phyloP scores from a whole-genome alignment of 2,888 invertebrate genomes.

The Chydorus sphaericus region DNA sequence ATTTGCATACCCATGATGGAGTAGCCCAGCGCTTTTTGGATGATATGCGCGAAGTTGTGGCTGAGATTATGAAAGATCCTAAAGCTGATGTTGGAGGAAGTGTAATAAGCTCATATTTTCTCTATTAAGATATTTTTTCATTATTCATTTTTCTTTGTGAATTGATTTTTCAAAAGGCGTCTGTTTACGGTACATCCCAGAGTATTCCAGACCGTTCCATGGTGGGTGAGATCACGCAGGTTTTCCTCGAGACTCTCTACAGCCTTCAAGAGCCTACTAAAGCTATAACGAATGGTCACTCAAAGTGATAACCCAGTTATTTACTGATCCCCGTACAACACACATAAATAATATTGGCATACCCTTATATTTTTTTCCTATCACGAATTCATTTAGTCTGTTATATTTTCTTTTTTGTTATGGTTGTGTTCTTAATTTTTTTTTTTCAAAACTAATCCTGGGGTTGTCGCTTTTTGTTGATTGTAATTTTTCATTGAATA shows the following conservation, averaged over 20 bases:
- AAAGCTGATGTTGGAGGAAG: slow-evolving; percentile 52
- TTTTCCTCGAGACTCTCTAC: slow-evolving; percentile 79
- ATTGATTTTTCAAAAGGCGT: slow-evolving; percentile 45
- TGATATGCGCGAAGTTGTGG: slow-evolving; percentile 50
- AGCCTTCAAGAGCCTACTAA: slow-evolving; percentile 29
- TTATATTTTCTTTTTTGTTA: too few species aligned
- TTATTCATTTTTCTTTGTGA: neutral
- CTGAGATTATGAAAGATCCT: slow-evolving; percentile 49
- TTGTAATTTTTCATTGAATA: too few species aligned
- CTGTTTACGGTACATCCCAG: slow-evolving; percentile 88
- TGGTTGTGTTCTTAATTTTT: too few species aligned
- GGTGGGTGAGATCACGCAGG: slow-evolving; percentile 72
- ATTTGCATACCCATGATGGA: slow-evolving; percentile 72
- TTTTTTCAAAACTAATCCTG: too few species aligned
- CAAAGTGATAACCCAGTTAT: too few species aligned
- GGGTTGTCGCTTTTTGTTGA: too few species aligned
- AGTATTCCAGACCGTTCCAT: slow-evolving; percentile 79
- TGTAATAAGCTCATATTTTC: slow-evolving; percentile 32
- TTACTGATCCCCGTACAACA: too few species aligned
- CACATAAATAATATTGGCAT: too few species aligned
- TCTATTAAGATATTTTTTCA: neutral
- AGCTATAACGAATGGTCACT: neutral
- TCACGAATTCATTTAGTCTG: too few species aligned
- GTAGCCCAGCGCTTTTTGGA: slow-evolving; percentile 69
- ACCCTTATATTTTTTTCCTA: too few species aligned